Base-by-base conservation (phyloP, 2,888 invertebrate genomes). In the Acronicta aceris region DNA sequence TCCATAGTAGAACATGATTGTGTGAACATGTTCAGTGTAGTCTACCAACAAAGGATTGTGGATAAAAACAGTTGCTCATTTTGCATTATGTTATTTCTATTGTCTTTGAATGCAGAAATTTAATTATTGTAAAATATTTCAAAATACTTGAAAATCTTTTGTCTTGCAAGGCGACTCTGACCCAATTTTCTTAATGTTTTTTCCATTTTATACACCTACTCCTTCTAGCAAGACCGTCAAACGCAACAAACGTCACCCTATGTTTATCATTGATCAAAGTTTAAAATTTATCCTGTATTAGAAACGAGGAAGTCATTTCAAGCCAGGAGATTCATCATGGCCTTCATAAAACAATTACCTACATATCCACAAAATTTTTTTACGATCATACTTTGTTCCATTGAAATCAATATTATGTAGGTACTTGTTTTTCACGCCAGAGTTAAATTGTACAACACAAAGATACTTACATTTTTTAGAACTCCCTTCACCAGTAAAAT, bases 311-410 rank as follows among this genome's bases (percentile, higher is more conserved):
- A 83, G 71, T 73, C 13, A 62, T 59, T 74, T 51, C 47, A 75
- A 71, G 57, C 53, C 67, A 78, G 46, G 42, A 79, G 73, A 82
- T 79, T 81, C 81, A 83, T 79, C 74, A 83, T 81, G 84, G 85
- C 83, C 85, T 85, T 86, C 79, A 69, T 63, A 45, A 71, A 71
- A 62, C 59, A 76, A 56, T 61, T 65, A 67, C 59, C 62, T 59
- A 51, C 16, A 10, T 49, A 56, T 45, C 54, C 60, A 55, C 45
- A 63, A 27, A 3, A 27, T 13, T 13, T 13, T 36, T 36, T 36
- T 68, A 60, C 45, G 53, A 65, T 62, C 42, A n/a, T 21, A 67
- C 52, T 71, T 40, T 30, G 55, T 15, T 30, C 15, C 54, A 63
- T 59, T 45, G 13, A 66, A 78, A 81, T 81, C 81, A 78, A 79